Base-by-base conservation (phyloP, 2,797 vertebrate species). In the Anomalospiza imberbis region DNA sequence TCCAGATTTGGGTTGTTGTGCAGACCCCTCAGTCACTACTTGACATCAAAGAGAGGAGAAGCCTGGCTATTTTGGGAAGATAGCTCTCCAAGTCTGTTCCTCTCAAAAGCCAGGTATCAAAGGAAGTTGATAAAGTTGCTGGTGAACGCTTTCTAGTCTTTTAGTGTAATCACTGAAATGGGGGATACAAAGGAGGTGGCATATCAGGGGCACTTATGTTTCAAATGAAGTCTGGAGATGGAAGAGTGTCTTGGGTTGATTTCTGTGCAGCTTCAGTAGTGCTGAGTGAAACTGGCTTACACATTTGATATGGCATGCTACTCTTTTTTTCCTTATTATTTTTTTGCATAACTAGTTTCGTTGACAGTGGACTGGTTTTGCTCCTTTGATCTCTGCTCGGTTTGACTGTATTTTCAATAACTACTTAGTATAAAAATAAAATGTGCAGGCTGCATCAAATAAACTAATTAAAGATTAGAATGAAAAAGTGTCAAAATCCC, bases 401-500 rank as follows among this genome's bases (percentile, higher is more conserved):
- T 93, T 90, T 93, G 95, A 91, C 96, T 96, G 31, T 85, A 80
- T 97, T 97, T 97, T 95, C 97, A 96, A 71, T 96, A 97, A 80
- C 91, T 95, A 92, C 92, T 98, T 96, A 96, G 94, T 97, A 97
- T 95, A 97, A 97, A 97, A 97, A 97, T 97, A 97, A 96, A 97
- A 97, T 79, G 91, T 96, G 90, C 74, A 22, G 96, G 95, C 94
- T 67, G 63, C 97, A 98, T 97, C 96, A 97, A 95, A 97, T 97
- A 97, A 97, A 97, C 96, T 98, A 97, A 97, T 97, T 98, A 98
- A 97, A 97, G 96, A 96, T 98, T 98, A 98, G 96, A 97, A 97
- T 97, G 97, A 97, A 96, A 94, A 97, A 97, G 97, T 97, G 96
- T 97, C 96, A 98, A 96, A 97, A 97, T 96, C 89, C 53, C 40